Base-by-base conservation (phyloP, 2,113 vertebrate genomes). In the Nettapus auritus region DNA sequence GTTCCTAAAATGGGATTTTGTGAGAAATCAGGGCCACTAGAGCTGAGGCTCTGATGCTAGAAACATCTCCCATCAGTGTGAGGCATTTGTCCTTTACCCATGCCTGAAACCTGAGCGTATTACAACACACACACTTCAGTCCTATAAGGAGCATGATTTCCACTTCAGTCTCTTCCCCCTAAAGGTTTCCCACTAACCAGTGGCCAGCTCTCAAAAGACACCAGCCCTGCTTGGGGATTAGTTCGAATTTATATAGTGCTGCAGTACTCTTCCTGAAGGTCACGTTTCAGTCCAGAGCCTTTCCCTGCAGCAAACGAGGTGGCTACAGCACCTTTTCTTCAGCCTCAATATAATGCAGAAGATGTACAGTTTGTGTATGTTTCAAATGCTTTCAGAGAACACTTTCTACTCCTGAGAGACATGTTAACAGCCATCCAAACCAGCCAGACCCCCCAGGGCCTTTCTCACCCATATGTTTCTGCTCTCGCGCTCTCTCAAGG, bases 231-330 rank as follows among this genome's bases (percentile, higher is more conserved):
- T 68, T 46, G 28, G 9, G 42, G 59, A 33, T 82, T 14, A 19
- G 40, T 64, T 69, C 64, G 25, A 13, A 18, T 40, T 44, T 53
- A 34, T 10, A 28, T 44, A 84, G 19, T 9, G 50, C 14, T 9
- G 10, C 31, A 11, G 2, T 1, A 0, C 0, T 46, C 8, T 44
- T 46, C 28, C 42, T 71, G 8, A 21, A 53, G 57, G 36, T 13
- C 44, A 26, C 38, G 14, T 11, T 29, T 0, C 5, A 23, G 50
- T 70, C 38, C 25, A 48, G 74, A 78, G 44, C 50, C 31, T 44
- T 75, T 69, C n/a, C 80, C 57, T 76, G 77, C 22, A 63, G 62
- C 52, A 82, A 28, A 8, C 28, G 52, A 48, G 38, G 36, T 8
- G 26, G 17, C 31, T 53, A n/a, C 44, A 74, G 44, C 31, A 38